Percentiles rank a stretch among this genome's conserved stretches.
Evolutionary conservation across 2,797 vertebrate genomes (phyloP).

Genomic region (Darevskia mixta): DNA sequence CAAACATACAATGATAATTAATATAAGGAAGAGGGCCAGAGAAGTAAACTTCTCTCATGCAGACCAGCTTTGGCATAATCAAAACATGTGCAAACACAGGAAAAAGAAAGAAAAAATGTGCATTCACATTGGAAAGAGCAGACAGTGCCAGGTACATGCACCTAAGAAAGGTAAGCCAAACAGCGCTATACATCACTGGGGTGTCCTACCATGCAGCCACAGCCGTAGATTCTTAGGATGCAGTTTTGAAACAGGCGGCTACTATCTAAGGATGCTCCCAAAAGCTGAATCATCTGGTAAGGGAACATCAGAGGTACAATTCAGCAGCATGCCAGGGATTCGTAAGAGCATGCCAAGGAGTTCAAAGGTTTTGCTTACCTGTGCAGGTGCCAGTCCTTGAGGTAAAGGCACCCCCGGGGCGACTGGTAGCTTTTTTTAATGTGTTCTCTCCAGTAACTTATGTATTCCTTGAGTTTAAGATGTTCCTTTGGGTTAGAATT

Average conservation of each 20-base stretch:
- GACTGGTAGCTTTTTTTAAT: conserved; percentile 85
- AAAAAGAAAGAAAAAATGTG: background rate
- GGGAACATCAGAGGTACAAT: rapidly evolving
- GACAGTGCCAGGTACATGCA: background rate
- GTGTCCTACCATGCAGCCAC: background rate
- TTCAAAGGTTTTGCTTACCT: conserved; percentile 79
- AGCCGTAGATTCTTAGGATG: rapidly evolving
- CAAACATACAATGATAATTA: background rate
- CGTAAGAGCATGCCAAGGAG: rapidly evolving
- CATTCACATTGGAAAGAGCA: background rate
- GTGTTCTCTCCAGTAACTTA: conserved; percentile 92
- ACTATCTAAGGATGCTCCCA: background rate
- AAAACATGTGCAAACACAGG: background rate
- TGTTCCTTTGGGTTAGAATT: conserved; percentile 95
- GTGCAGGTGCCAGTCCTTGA: conserved; percentile 97
- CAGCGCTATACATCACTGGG: background rate
- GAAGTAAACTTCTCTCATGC: background rate
- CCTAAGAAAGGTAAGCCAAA: background rate
- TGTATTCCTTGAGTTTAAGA: conserved; percentile 89
- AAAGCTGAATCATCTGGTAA: rapidly evolving
- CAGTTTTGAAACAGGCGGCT: background rate
- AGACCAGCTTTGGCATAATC: background rate
- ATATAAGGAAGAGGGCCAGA: background rate
- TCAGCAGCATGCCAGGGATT: background rate
- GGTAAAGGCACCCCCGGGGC: conserved; percentile 90